Evolutionary conservation across 2,797 vertebrate species (phyloP), one percentile per base, ranked within the genome.

Genomic region (Paratrypauchen microcephalus): DNA sequence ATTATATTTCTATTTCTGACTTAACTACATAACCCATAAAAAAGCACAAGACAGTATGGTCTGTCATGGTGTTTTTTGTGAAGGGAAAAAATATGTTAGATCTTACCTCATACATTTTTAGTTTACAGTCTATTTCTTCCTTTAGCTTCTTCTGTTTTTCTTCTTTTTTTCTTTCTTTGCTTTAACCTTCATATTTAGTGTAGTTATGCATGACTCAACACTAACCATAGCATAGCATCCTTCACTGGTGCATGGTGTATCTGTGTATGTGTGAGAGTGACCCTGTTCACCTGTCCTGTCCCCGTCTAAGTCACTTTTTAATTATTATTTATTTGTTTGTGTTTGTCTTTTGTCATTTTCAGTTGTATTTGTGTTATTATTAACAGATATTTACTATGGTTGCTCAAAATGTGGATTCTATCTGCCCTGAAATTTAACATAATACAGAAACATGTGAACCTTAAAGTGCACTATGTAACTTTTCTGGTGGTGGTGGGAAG

Each of bases 161-260:
- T 18, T 36, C 16, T 39, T 45, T 82, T 54, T 81, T 54, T 45
- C 19, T 48, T 19, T 39, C 47, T 50, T 61, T 67, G 48, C 55
- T 64, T 74, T 50, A 70, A 65, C 50, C 32, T 61, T 57, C 18
- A 57, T 60, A 63, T 12, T 30, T 65, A 19, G 45, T 24, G 6
- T 52, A 68, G 65, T 63, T 80, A 76, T 79, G 89, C 86, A 85
- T 88, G 86, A 71, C 56, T 39, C 72, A 50, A n/a, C 70, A 68
- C 77, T 86, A 66, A 78, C 66, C 63, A 28, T 30, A 45, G 32
- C 76, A 52, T 30, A 45, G 39, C 76, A 55, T 77, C 75, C 71
- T 70, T 89, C 81, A 80, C 67, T 74, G 76, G 71, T 75, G 90
- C 84, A 90, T 87, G 90, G 78, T 76, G 18, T 82, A 76, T 75